Conservation (phyloP, 2,888 invertebrate species). For the Sabatieria punctata region DNA sequence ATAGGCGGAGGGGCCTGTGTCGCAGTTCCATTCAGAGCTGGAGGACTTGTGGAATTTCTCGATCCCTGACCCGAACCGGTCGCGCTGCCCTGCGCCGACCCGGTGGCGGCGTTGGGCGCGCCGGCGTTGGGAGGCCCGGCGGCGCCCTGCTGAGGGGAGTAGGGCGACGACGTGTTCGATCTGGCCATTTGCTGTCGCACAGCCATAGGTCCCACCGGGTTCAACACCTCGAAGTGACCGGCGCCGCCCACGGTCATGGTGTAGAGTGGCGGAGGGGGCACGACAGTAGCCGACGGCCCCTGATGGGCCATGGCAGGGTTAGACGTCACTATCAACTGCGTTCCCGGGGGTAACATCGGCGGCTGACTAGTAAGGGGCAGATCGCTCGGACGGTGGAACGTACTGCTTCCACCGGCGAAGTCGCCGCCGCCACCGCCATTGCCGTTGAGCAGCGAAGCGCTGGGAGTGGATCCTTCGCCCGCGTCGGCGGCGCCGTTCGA, state of each 20-base stretch:
- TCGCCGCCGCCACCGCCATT: too few species aligned
- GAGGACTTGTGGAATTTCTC: not conserved
- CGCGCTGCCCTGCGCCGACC: not conserved
- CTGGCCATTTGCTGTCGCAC: not conserved
- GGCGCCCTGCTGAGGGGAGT: not conserved
- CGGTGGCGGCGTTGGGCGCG: not conserved
- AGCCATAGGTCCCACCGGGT: too few species aligned
- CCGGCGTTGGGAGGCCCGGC: not conserved
- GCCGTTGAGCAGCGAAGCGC: too few species aligned
- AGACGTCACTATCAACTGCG: too few species aligned
- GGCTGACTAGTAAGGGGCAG: too few species aligned
- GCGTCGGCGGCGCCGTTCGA: too few species aligned
- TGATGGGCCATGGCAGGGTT: too few species aligned
- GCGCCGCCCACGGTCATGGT: not conserved
- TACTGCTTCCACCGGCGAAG: too few species aligned
- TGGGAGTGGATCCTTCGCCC: too few species aligned
- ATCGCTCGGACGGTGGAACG: too few species aligned
- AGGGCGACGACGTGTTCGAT: not conserved
- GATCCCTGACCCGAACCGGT: not conserved
- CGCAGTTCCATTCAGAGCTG: not conserved
- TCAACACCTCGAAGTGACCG: not conserved
- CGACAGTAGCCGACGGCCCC: not conserved
- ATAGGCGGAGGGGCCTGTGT: conserved; percentile 10
- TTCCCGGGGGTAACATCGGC: too few species aligned
- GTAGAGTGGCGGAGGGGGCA: not conserved